Base-by-base conservation (phyloP, 64 coral and sea anemone genomes). In the Stylophora pistillata region DNA sequence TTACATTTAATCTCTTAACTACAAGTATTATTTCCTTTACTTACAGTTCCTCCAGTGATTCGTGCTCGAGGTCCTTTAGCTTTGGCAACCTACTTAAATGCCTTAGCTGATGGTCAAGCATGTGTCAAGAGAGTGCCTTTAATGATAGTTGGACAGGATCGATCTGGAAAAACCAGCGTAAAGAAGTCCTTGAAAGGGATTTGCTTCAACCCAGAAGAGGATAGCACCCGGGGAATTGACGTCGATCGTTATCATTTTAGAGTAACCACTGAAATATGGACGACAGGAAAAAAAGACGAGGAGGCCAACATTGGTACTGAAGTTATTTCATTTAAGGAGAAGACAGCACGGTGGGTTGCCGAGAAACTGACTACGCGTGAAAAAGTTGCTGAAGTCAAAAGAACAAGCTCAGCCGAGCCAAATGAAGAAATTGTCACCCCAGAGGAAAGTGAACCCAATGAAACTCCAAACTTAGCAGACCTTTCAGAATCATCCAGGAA, bases 31-130 rank as follows among this genome's bases (percentile, higher is more conserved):
- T 59, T 59, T 59, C 58, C 10, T 2, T 18, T n/a, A 23, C 9
- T 23, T 66, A 9, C 20, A 66, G 86, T 76, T 75, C 86, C 86
- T 88, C 86, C 86, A 75, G 71, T 20, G 76, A 88, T 88, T 73
- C 53, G 56, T 59, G 86, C 86, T 37, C 56, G 71, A 18, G 86
- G 86, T 11, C 32, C 30, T n/a, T 30, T 61, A 7, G 72, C 86
- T 18, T 60, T 9, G 20, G 30, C 74, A 23, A 72, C 71, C 41
- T 88, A 41, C 29, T 17, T 59, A 0, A 88, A 75, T 47, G 86
- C 86, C 31, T 71, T 88, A 11, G 25, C 73, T 21, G 71, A 88
- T 11, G 86, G 86, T 17, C 21, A 88, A 28, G 47, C 72, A 9
- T 28, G 17, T 13, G 71, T 60, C 59, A 33, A 62, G 20, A 56